Percentiles rank a stretch among this genome's conserved stretches.
Conservation (phyloP, 2,797 vertebrate genomes). For the Macropus fuliginosus region DNA sequence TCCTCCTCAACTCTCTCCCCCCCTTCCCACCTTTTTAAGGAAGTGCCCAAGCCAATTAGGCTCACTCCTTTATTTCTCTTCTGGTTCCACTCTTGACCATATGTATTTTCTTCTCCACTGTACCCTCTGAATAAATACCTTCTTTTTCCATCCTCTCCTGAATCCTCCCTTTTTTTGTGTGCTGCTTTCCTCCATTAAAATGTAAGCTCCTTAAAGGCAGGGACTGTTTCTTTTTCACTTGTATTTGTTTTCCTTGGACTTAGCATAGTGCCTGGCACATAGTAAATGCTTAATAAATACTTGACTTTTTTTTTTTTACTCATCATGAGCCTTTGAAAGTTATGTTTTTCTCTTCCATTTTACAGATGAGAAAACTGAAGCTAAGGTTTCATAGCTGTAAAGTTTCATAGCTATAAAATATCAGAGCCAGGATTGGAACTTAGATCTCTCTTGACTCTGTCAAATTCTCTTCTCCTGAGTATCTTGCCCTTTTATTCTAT, state of each 20-base stretch:
- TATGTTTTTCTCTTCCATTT: constrained; percentile 63
- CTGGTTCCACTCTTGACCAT: neutral
- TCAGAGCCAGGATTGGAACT: neutral
- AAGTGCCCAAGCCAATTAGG: neutral
- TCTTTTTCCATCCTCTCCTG: neutral
- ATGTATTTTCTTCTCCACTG: neutral
- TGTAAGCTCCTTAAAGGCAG: constrained; percentile 8
- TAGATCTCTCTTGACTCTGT: neutral
- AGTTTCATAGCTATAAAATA: constrained; percentile 8
- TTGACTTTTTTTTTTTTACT: constrained; percentile 30
- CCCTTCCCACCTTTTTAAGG: neutral
- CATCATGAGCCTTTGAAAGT: constrained; percentile 19
- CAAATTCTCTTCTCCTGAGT: neutral
- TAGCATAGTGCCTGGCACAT: neutral
- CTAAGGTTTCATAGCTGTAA: neutral
- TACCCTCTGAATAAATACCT: neutral
- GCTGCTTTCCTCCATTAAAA: neutral
- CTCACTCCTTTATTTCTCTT: neutral
- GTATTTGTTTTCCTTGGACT: neutral
- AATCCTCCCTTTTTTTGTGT: neutral
- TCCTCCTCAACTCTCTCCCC: neutral
- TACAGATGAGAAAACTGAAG: constrained; percentile 49
- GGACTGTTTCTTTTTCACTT: neutral
- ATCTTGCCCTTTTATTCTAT: neutral
- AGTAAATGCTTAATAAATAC: neutral